Evolutionary conservation across 2,888 invertebrate genomes (phyloP), one percentile per base, ranked within the genome.

Genomic region (Drosophila heteroneura): DNA sequence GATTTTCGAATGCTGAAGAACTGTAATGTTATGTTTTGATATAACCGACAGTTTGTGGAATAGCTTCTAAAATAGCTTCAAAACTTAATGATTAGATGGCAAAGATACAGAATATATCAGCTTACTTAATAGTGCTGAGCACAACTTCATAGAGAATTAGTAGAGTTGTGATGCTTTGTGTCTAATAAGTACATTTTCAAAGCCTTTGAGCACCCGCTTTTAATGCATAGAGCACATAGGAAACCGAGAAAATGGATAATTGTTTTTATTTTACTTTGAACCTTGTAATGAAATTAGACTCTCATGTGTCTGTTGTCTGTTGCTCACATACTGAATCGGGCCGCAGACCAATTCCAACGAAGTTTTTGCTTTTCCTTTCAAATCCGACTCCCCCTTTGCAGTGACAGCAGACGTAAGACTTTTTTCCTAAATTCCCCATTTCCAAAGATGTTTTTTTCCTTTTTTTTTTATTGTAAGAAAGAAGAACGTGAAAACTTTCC

Each of bases 401-500:
- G 14, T 32, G 37, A 28, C 41, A 49, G 70, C 60, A 84, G 70
- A 78, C 76, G 67, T 59, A 72, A 74, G 71, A 47, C 16, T 70
- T 74, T 76, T 70, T 67, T 44, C 39, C 58, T 65, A 74, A 59
- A 32, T 32, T 68, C 22, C 7, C 44, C 44, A 54, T 63, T 59
- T 60, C 53, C 26, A 60, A 59, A 78, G 56, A 39, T 57, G 7
- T 16, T 7, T 1, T 30, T 35, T 14, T 14, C 9, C 2, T 35
- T 16, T 16, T 16, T 16, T 54, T 66, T 41, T 59, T 56, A 37
- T 57, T 65, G 47, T 12, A 58, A 39, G 51, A 39, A 44, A 60
- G 54, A 65, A 28, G 52, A 53, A 63, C 44, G 28, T 63, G 51
- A 65, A 89, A 86, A 87, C 58, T 90, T 90, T 85, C 81, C 77